A percentile compares a stretch with the other conserved stretches of the same genome.
Conservation (phyloP, 2,888 invertebrate species). For the Mycogona germanica region DNA sequence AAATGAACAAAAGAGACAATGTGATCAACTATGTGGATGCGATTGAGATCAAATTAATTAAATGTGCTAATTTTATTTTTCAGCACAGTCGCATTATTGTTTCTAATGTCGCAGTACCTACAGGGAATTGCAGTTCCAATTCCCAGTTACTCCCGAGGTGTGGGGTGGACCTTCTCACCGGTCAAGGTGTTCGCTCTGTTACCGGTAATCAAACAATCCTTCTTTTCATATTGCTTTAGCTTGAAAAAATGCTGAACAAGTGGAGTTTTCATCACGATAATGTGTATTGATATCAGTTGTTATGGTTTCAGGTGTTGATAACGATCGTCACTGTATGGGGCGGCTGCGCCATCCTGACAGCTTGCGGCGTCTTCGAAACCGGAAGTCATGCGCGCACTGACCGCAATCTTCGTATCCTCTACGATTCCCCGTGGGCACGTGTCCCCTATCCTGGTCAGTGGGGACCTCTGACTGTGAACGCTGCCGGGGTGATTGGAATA, state of each 20-base stretch:
- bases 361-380: slow-evolving; percentile 46
- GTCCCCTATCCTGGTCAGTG: slow-evolving; percentile 58
- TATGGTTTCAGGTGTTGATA: slow-evolving; percentile 50
- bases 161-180: background rate
- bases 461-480: slow-evolving; percentile 17
- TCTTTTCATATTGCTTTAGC: background rate
- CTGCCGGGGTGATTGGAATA: slow-evolving; percentile 19
- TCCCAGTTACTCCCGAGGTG: background rate
- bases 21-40: too few species aligned
- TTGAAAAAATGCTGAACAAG: too few species aligned
- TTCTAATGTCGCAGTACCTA: slow-evolving; percentile 10
- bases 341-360: slow-evolving; percentile 55
- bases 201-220: background rate
- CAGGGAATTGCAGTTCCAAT: background rate
- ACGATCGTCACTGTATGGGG: slow-evolving; percentile 66
- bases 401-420: slow-evolving; percentile 51
- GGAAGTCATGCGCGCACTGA: slow-evolving; percentile 63
- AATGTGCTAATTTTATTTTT: too few species aligned
- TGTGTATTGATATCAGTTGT: too few species aligned
- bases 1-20: too few species aligned
- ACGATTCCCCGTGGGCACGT: slow-evolving; percentile 65
- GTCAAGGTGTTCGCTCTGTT: background rate
- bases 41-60: too few species aligned
- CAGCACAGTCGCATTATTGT: slow-evolving; percentile 1
- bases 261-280: background rate